A percentile compares a stretch with the other conserved stretches of the same genome.
phyloP scores from a whole-genome alignment of 2,113 vertebrate species.

The Pao palembangensis region DNA sequence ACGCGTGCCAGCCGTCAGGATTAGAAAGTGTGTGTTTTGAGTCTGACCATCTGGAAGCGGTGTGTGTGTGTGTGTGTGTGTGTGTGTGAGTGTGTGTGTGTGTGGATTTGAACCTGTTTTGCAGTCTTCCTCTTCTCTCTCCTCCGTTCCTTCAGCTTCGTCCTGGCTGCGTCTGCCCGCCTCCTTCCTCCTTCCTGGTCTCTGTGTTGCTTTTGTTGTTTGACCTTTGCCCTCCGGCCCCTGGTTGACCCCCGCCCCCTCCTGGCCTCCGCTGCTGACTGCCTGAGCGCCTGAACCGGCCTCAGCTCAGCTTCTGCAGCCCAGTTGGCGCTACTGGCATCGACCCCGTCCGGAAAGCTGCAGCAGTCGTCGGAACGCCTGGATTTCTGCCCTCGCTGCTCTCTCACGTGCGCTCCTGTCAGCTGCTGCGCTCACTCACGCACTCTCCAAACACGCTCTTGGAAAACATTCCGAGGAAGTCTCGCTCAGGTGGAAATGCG shows the following conservation, averaged over 20 bases:
- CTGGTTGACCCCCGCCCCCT: constrained; percentile 22
- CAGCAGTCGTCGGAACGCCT: too few species aligned
- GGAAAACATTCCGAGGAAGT: constrained; percentile 56
- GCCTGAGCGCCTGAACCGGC: constrained; percentile 36
- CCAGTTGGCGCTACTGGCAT: constrained; percentile 48
- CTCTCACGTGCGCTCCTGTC: constrained; percentile 41
- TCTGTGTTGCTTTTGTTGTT: constrained; percentile 43
- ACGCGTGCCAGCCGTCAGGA: too few species aligned
- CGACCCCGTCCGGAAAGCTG: too few species aligned
- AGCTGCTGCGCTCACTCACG: constrained; percentile 56
- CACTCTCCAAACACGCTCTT: constrained; percentile 40
- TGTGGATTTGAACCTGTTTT: too few species aligned
- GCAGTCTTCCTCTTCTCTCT: too few species aligned
- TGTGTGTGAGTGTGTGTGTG: background rate
- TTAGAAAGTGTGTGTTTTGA: too few species aligned
- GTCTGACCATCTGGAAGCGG: too few species aligned
- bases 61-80: too few species aligned
- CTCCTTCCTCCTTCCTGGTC: constrained; percentile 35
- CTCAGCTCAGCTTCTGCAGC: constrained; percentile 34
- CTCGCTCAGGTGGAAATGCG: constrained; percentile 21
- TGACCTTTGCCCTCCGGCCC: constrained; percentile 31
- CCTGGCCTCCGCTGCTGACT: constrained; percentile 19
- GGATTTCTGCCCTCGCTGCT: constrained; percentile 6
- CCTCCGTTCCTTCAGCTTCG: too few species aligned
- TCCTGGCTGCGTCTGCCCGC: constrained; percentile 45